Evolutionary conservation across 2,888 invertebrate species (phyloP).

Genomic region (Dynastes grantii): DNA sequence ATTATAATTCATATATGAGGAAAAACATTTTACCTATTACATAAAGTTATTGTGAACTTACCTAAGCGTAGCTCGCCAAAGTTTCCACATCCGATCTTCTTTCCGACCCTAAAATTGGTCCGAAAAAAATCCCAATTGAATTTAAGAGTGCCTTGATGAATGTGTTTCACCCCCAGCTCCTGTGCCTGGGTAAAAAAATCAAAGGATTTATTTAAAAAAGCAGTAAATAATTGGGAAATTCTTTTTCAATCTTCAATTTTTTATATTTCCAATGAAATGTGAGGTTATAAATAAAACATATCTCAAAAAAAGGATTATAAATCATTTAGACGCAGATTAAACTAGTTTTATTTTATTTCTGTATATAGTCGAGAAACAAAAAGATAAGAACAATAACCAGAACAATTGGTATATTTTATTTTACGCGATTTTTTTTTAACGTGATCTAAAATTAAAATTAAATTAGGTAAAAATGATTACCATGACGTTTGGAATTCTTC

Average conservation of each 20-base stretch:
- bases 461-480: slow-evolving; percentile 57
- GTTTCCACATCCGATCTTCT: slow-evolving; percentile 99
- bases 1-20: neutral
- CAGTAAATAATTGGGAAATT: too few relatives aligned
- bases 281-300: too few relatives aligned
- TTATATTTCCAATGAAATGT: too few relatives aligned
- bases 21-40: neutral
- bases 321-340: too few relatives aligned
- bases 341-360: too few relatives aligned
- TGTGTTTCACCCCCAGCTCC: slow-evolving; percentile 79
- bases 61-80: slow-evolving; percentile 99
- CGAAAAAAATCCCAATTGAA: slow-evolving; percentile 93
- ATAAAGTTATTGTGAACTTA: slow-evolving; percentile 61
- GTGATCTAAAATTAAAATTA: slow-evolving; percentile 1
- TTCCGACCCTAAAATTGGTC: slow-evolving; percentile 99
- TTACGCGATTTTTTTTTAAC: too few relatives aligned
- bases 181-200: slow-evolving; percentile 36
- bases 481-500: slow-evolving; percentile 69
- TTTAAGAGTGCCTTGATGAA: slow-evolving; percentile 85
- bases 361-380: too few relatives aligned
- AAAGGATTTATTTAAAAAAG: neutral
- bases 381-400: too few relatives aligned
- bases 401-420: too few relatives aligned
- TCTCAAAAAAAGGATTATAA: too few relatives aligned
- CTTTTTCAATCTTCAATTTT: too few relatives aligned